Conservation (phyloP, 2,888 invertebrate genomes). For the Diachrysia chrysitis region DNA sequence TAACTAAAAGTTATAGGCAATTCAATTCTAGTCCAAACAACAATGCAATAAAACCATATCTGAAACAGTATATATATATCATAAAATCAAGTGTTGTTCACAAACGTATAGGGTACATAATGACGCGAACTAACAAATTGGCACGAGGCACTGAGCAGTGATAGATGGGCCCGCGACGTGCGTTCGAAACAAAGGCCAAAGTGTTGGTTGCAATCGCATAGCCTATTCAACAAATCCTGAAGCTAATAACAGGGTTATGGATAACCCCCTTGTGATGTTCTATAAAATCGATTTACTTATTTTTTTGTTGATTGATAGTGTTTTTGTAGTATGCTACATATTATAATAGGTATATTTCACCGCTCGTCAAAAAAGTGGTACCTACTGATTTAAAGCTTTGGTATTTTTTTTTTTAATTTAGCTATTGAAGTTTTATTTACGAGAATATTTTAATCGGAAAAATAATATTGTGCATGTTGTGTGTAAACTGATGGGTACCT, state of each 20-base stretch:
- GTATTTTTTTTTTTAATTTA: too few relatives aligned
- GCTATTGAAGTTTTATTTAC: too few relatives aligned
- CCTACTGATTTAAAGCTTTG: too few relatives aligned
- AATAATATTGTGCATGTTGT: too few relatives aligned
- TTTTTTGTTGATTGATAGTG: neutral
- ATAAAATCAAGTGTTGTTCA: constrained; percentile 33
- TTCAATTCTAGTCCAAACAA: neutral
- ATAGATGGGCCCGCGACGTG: constrained; percentile 81
- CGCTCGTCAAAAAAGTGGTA: too few relatives aligned
- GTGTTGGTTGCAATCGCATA: constrained; percentile 84
- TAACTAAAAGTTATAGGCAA: neutral
- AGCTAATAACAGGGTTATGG: constrained; percentile 61
- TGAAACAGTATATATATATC: constrained; percentile 9
- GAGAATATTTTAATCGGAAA: too few relatives aligned
- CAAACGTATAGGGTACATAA: constrained; percentile 65
- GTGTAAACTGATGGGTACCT: too few relatives aligned
- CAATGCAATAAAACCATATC: neutral
- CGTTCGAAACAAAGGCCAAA: constrained; percentile 83
- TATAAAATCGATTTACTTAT: constrained; percentile 5
- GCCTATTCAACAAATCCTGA: constrained; percentile 79
- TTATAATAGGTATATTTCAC: too few relatives aligned
- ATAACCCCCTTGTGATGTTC: constrained; percentile 44
- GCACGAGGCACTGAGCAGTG: constrained; percentile 76
- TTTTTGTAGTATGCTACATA: neutral
- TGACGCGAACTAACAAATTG: constrained; percentile 82